These are phyloP conservation scores for Bothrops jararaca DNA, from an alignment of 2,113 vertebrate genomes.

Conservation along the genomic window DNA sequence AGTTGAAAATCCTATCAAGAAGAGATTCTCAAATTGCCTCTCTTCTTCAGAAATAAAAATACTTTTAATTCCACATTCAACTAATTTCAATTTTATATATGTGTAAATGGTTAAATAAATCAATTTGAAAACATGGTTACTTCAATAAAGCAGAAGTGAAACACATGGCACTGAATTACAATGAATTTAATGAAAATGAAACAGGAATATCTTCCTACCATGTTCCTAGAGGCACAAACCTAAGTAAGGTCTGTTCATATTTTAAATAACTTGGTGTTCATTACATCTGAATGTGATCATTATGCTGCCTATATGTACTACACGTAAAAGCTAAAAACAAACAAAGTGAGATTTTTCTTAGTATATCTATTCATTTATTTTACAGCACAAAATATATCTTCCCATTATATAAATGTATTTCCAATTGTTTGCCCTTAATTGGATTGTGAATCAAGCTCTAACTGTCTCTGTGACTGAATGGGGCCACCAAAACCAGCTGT, in stretches of 20 bases:
- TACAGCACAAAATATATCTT: background rate
- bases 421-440: background rate
- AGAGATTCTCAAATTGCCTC: background rate
- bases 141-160: background rate
- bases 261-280: background rate
- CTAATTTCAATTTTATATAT: background rate
- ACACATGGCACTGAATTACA: background rate
- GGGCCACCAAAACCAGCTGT: constrained; percentile 13
- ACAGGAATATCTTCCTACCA: background rate
- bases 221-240: background rate
- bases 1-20: background rate
- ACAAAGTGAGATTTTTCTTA: background rate
- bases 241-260: background rate
- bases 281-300: background rate
- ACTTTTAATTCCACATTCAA: background rate
- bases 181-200: background rate
- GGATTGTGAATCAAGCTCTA: constrained; percentile 6
- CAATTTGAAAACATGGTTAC: background rate
- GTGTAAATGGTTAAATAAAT: background rate
- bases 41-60: background rate
- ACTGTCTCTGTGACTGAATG: background rate
- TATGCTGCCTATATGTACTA: background rate
- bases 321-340: background rate
- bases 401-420: background rate
- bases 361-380: background rate